Evolutionary conservation across 2,888 invertebrate genomes (phyloP).

Genomic region (Amiota minor): DNA sequence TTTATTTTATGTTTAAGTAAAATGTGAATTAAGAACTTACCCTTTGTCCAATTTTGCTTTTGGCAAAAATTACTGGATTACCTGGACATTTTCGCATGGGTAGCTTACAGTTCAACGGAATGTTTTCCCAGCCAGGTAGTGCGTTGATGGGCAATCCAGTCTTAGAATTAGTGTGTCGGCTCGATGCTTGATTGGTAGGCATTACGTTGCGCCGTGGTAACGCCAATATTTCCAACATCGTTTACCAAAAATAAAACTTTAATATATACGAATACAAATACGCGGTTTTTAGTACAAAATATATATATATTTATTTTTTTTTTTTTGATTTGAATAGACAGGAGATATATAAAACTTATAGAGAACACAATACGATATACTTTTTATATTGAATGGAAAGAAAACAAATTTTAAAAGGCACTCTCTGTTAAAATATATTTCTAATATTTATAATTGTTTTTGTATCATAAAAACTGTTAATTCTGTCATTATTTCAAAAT

Average conservation of each 20-base stretch:
- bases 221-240: slow-evolving; percentile 56
- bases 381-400: background rate
- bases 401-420: background rate
- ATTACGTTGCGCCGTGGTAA: slow-evolving; percentile 47
- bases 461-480: too few relatives aligned
- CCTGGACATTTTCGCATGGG: slow-evolving; percentile 66
- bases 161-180: slow-evolving; percentile 22
- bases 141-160: slow-evolving; percentile 61
- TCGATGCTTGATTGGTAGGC: background rate
- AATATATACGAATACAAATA: background rate
- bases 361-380: too few relatives aligned
- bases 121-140: slow-evolving; percentile 63
- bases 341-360: background rate
- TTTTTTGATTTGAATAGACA: slow-evolving; percentile 28
- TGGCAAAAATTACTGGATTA: slow-evolving; percentile 63
- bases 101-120: slow-evolving; percentile 61
- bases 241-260: too few relatives aligned
- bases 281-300: slow-evolving; percentile 25
- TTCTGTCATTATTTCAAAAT: too few relatives aligned
- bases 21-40: slow-evolving; percentile 46
- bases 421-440: background rate
- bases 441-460: too few relatives aligned
- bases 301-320: too few relatives aligned
- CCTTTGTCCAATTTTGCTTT: slow-evolving; percentile 63
- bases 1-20: background rate